Percentiles rank a stretch among this genome's conserved stretches.
Conservation (phyloP, 2,888 invertebrate species). For the Spatulosminthurus flaviceps region DNA sequence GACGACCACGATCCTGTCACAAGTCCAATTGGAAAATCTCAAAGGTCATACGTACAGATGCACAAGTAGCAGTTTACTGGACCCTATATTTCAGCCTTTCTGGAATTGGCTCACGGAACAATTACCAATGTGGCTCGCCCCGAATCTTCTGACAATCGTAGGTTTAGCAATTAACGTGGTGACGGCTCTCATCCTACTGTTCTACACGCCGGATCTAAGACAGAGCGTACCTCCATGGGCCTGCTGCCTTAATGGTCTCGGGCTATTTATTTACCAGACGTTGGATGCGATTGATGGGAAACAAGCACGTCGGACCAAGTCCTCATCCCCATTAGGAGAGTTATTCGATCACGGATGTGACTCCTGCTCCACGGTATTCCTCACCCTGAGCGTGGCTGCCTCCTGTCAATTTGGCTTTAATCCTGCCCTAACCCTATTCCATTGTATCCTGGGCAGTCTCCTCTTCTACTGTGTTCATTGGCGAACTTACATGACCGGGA, state of each 20-base stretch:
- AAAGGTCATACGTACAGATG: slow-evolving; percentile 97
- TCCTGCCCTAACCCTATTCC: slow-evolving; percentile 90
- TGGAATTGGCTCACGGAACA: slow-evolving; percentile 95
- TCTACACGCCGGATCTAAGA: slow-evolving; percentile 77
- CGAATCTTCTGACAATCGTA: slow-evolving; percentile 94
- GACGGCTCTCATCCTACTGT: slow-evolving; percentile 89
- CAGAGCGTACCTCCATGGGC: slow-evolving; percentile 87
- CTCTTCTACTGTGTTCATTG: slow-evolving; percentile 99
- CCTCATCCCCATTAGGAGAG: slow-evolving; percentile 93
- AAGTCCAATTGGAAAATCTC: slow-evolving; percentile 87
- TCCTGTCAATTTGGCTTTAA: slow-evolving; percentile 75
- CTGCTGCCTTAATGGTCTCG: slow-evolving; percentile 88
- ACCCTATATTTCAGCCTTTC: slow-evolving; percentile 91
- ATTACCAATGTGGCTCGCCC: slow-evolving; percentile 94
- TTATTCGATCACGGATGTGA: slow-evolving; percentile 99
- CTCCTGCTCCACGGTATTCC: slow-evolving; percentile 83
- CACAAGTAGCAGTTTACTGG: slow-evolving; percentile 83
- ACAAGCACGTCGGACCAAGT: slow-evolving; percentile 94
- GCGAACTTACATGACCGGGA: slow-evolving; percentile 98
- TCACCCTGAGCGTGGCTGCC: slow-evolving; percentile 19
- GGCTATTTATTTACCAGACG: slow-evolving; percentile 96
- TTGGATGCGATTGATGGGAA: slow-evolving; percentile 99
- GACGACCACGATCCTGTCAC: slow-evolving; percentile 80
- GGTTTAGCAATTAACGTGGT: slow-evolving; percentile 91
- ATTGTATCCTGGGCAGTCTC: slow-evolving; percentile 92